Evolutionary conservation across 2,888 invertebrate species (phyloP), one percentile per base, ranked within the genome.

Genomic region (Pandemis heparana): DNA sequence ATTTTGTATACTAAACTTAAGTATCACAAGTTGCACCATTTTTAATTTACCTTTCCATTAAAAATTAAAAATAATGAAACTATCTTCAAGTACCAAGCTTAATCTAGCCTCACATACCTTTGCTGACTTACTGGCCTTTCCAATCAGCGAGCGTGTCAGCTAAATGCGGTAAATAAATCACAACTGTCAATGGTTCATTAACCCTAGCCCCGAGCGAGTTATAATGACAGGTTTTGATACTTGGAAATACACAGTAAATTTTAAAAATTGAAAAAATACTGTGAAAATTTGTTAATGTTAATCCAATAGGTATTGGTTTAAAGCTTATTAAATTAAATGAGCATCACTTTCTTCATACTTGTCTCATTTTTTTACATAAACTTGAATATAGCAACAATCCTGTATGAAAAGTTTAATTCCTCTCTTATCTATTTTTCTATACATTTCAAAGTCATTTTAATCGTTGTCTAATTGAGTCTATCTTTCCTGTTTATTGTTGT

Each of bases 181-280:
- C 9, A 23, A 8, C 66, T 67, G 66, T 59, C 66, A 43, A 23
- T 67, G 32, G 56, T 14, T 67, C 56, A 56, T 67, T 67, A 59
- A 43, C 56, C 39, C 12, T 41, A 16, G 53, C 66, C 66, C 51
- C 9, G 41, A 56, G 66, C 43, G 41, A 23, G 23, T 9, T 16
- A 16, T 56, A 56, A 56, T 56, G 23, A 23, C 12, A 56, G 56
- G 23, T 5, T 56, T 56, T 23, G 56, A 56, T 56, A 56, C 56
- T 56, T 56, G 23, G 1, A 18, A 53, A 56, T 14, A 10, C 1
- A n/a, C n/a, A n/a, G n/a, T n/a, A n/a, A n/a, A n/a, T n/a, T n/a
- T n/a, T n/a, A n/a, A n/a, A n/a, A n/a, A n/a, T n/a, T n/a, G n/a
- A n/a, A n/a, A n/a, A n/a, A n/a, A n/a, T n/a, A n/a, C n/a, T n/a